Base-by-base conservation (phyloP, 1,140 invertebrate species). In the Eumeta japonica region DNA sequence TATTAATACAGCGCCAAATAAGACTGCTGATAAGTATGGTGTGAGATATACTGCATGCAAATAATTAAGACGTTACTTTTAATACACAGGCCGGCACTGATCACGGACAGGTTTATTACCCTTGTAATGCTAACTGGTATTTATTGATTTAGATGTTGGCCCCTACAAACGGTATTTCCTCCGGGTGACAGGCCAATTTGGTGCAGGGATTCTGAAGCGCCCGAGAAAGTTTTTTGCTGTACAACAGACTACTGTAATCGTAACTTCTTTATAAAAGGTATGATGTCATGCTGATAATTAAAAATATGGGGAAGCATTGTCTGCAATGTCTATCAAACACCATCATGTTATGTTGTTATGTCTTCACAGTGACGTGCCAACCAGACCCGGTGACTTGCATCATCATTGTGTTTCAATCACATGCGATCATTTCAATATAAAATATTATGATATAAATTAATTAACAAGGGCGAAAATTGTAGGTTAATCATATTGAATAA, bases 181-280 rank as follows among this genome's bases (percentile, higher is more conserved):
- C 79, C 79, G 28, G 79, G 81, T 51, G 81, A 81, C 58, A 75
- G 66, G 35, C 65, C 83, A 43, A 68, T 82, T 46, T 84, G 82
- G 77, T 80, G 81, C 66, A 71, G 76, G 54, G 71, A 80, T 41
- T 56, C 62, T 47, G 62, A 71, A 51, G 72, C 73, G 45, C 61
- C 78, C 41, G 61, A 74, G 47, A 78, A 78, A 36, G 48, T 76
- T 52, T 81, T 79, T 71, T 85, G 83, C 75, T 79, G 80, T 55
- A 57, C 76, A 28, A 57, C 60, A 53, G 81, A 85, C 75, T 78
- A 72, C 66, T 84, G 83, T 78, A 85, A 85, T 71, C 65, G 61
- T 50, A 57, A 80, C 51, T 41, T 55, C 51, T 59, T 64, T 68
- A 67, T 54, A 52, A 51, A 52, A 52, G 41, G 43, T 37, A 42